Conservation (phyloP, 2,113 vertebrate species). For the Blennius ocellaris region DNA sequence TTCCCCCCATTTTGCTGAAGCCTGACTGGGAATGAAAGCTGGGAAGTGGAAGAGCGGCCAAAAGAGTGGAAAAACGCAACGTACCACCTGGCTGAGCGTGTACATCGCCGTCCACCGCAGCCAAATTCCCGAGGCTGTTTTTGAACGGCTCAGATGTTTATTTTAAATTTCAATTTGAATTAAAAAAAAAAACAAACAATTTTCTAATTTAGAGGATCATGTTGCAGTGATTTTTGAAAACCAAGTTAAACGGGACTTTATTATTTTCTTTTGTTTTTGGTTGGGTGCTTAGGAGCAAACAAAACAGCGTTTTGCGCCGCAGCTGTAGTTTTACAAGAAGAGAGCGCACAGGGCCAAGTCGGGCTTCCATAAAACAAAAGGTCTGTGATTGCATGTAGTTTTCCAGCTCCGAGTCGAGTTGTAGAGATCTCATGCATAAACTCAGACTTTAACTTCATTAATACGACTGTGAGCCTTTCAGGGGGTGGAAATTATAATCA, state of each 20-base stretch:
- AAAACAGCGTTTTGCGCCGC: constrained; percentile 65
- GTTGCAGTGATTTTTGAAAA: not conserved
- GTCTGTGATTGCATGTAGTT: constrained; percentile 60
- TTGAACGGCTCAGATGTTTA: constrained; percentile 3
- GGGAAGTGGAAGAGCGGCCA: constrained; percentile 43
- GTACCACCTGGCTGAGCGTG: constrained; percentile 61
- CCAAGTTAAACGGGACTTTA: constrained; percentile 52
- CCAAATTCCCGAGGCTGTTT: constrained; percentile 3
- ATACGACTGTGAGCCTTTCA: not conserved
- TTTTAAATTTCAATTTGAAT: not conserved
- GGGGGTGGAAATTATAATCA: constrained; percentile 29
- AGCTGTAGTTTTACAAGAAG: constrained; percentile 61
- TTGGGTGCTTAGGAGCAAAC: constrained; percentile 64
- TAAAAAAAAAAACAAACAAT: too few species aligned
- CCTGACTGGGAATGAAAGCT: constrained; percentile 75
- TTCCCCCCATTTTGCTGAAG: constrained; percentile 64
- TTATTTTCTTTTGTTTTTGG: constrained; percentile 61
- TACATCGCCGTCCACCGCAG: constrained; percentile 54
- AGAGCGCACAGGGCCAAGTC: constrained; percentile 54
- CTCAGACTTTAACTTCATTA: constrained; percentile 44
- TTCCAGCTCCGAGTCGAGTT: constrained; percentile 28
- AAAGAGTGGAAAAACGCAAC: constrained; percentile 60
- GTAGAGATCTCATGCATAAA: constrained; percentile 43
- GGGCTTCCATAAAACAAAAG: constrained; percentile 56
- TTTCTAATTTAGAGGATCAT: constrained; percentile 2